phyloP scores from a whole-genome alignment of 1,140 invertebrate species.

The Hirudo medicinalis region DNA sequence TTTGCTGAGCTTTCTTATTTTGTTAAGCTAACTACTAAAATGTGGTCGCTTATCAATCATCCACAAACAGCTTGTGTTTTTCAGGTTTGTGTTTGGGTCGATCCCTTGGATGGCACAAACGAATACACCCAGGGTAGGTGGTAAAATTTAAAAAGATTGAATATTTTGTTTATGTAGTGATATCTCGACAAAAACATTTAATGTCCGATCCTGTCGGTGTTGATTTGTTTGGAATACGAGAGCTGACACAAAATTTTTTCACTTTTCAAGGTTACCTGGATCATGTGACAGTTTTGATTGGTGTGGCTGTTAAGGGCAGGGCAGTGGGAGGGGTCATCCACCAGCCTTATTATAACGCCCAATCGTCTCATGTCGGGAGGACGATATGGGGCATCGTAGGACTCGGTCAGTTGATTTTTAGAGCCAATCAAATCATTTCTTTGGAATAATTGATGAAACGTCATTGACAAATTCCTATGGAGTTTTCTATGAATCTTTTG shows the following conservation, averaged over 20 bases:
- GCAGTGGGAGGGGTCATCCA: constrained; percentile 88
- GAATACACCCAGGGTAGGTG: constrained; percentile 69
- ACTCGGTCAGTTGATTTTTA: constrained; percentile 47
- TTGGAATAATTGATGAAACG: neutral
- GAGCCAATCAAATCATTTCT: neutral
- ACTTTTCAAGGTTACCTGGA: constrained; percentile 60
- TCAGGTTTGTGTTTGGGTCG: constrained; percentile 80
- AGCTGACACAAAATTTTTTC: neutral
- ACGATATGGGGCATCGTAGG: constrained; percentile 88
- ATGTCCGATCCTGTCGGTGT: neutral
- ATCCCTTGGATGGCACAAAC: constrained; percentile 89
- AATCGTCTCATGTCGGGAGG: constrained; percentile 52
- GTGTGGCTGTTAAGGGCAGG: constrained; percentile 70
- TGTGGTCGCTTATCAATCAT: too few relatives aligned
- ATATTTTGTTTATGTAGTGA: neutral
- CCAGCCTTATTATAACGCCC: constrained; percentile 75
- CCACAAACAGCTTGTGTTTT: constrained; percentile 23
- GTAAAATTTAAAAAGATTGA: neutral
- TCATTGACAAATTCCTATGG: neutral
- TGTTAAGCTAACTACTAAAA: too few relatives aligned
- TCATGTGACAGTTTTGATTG: constrained; percentile 93
- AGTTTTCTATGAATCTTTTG: neutral
- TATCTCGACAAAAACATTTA: neutral
- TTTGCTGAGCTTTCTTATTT: neutral
- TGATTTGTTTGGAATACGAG: neutral